Percentiles rank a stretch among this genome's conserved stretches.
Conservation (phyloP, 2,113 vertebrate species). For the Mobula birostris region DNA sequence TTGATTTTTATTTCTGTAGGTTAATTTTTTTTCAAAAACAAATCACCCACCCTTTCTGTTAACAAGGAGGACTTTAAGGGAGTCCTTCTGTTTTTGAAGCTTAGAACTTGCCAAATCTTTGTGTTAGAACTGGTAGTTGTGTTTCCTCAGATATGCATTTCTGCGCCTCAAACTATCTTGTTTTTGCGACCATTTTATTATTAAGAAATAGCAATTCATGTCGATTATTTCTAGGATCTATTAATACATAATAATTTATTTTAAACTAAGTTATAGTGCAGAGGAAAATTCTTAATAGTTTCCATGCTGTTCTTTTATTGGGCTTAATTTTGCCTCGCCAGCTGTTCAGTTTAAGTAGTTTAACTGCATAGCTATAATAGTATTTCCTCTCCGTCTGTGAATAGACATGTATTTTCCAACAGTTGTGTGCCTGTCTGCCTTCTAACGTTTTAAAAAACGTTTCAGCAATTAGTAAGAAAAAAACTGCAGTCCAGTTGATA, state of each 20-base stretch:
- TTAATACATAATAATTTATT: background rate
- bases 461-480: background rate
- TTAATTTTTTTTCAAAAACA: background rate
- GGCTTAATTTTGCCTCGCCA: background rate
- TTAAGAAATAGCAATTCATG: background rate
- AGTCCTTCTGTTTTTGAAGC: background rate
- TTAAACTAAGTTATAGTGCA: background rate
- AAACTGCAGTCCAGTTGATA: background rate
- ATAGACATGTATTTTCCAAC: background rate
- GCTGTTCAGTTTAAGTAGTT: slow-evolving; percentile 17
- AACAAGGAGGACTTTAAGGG: too few species aligned
- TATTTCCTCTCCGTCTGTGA: background rate
- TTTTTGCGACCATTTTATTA: background rate
- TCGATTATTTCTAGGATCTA: background rate
- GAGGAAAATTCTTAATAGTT: slow-evolving; percentile 13
- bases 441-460: background rate
- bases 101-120: background rate
- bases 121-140: background rate
- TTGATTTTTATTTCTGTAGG: too few species aligned
- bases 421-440: background rate
- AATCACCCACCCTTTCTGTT: background rate
- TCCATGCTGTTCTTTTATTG: slow-evolving; percentile 11
- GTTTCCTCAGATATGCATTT: background rate
- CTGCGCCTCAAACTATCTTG: background rate
- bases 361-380: background rate